Percentiles rank a stretch among this genome's conserved stretches.
Conservation (phyloP, 1,140 invertebrate genomes). For the Eriocheir sinensis region DNA sequence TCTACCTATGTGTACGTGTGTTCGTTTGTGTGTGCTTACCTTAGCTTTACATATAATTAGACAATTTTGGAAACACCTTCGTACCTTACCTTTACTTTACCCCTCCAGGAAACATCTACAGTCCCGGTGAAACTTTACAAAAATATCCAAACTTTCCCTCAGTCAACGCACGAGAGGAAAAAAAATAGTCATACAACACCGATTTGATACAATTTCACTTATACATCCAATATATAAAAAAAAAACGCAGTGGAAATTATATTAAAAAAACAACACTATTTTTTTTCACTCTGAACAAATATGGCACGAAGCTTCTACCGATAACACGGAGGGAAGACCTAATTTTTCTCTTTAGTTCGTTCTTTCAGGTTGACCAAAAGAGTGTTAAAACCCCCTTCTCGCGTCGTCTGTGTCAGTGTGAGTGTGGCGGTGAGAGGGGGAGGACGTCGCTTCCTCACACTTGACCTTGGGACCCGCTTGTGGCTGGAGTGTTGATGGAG, state of each 20-base stretch:
- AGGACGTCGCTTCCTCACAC: background rate
- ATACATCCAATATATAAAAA: background rate
- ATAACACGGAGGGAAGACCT: slow-evolving; percentile 12
- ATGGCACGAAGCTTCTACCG: background rate
- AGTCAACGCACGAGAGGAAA: background rate
- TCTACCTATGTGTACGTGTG: background rate
- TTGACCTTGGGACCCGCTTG: slow-evolving; percentile 28
- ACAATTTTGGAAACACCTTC: background rate
- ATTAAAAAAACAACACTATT: background rate
- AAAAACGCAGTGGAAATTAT: background rate
- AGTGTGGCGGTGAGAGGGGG: background rate
- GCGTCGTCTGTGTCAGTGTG: background rate
- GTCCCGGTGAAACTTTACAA: background rate
- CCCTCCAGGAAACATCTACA: background rate
- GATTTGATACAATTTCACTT: slow-evolving; percentile 13
- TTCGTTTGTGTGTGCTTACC: background rate
- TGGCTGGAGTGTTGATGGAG: background rate
- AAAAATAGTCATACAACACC: background rate
- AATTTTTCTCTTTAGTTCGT: background rate
- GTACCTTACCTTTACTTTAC: background rate
- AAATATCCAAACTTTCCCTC: background rate
- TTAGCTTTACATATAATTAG: background rate
- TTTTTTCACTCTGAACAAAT: too few relatives aligned
- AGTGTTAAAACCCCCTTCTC: background rate
- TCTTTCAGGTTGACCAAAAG: background rate